Evolutionary conservation across 2,888 invertebrate genomes (phyloP).

Genomic region (Trachelus iudaicus): DNA sequence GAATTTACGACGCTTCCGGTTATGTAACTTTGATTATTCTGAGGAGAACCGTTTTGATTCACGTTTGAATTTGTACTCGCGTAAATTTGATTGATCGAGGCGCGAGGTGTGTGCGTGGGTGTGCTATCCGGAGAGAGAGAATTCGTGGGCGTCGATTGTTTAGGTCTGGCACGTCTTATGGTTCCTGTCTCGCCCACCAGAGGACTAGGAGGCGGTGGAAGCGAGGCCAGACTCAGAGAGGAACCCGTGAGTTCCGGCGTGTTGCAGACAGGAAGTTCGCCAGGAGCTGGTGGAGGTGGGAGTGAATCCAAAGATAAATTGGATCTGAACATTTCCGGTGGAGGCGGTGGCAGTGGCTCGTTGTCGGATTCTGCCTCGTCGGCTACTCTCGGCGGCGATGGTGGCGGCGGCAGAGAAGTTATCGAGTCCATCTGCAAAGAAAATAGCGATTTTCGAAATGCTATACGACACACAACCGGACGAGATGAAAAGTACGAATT

Average conservation of each 20-base stretch:
- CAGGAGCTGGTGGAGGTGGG: constrained; percentile 80
- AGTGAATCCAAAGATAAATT: constrained; percentile 83
- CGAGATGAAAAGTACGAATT: neutral
- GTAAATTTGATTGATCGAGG: constrained; percentile 39
- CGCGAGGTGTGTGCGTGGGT: constrained; percentile 63
- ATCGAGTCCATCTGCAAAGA: constrained; percentile 68
- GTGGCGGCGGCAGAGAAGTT: constrained; percentile 67
- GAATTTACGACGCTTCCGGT: constrained; percentile 42
- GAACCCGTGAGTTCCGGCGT: constrained; percentile 75
- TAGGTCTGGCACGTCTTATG: constrained; percentile 64
- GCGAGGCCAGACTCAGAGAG: constrained; percentile 75
- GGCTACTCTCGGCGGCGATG: constrained; percentile 64
- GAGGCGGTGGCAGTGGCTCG: constrained; percentile 77
- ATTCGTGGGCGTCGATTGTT: constrained; percentile 64
- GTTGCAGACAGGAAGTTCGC: constrained; percentile 68
- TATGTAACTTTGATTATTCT: constrained; percentile 35
- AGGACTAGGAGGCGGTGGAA: constrained; percentile 80
- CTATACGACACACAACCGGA: neutral
- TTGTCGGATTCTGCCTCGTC: constrained; percentile 69
- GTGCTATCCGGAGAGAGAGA: constrained; percentile 64
- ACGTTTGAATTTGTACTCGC: constrained; percentile 52
- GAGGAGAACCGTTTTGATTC: constrained; percentile 52
- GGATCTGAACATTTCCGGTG: constrained; percentile 80
- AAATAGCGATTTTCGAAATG: neutral
- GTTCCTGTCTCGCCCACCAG: constrained; percentile 67